Evolutionary conservation across 2,888 invertebrate genomes (phyloP).

Genomic region (Agriopis leucophaearia): DNA sequence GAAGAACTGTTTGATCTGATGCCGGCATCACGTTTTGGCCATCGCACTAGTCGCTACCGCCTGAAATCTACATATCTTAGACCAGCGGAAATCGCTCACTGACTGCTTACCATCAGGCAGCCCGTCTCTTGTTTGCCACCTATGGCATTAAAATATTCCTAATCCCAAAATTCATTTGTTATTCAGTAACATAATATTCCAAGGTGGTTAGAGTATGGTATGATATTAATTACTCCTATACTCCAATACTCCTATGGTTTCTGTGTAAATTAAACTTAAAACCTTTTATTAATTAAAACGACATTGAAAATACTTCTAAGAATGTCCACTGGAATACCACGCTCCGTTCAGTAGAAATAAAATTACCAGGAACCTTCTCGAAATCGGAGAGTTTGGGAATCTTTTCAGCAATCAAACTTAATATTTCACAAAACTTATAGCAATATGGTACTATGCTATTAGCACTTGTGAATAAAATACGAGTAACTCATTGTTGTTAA

Average conservation of each 20-base stretch:
- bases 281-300: slow-evolving; percentile 14
- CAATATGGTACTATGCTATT: neutral
- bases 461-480: neutral
- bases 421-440: neutral
- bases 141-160: too few relatives aligned
- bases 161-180: too few relatives aligned
- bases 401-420: neutral
- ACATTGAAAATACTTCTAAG: slow-evolving; percentile 2
- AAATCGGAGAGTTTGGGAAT: neutral
- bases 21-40: too few relatives aligned
- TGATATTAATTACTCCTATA: slow-evolving; percentile 22
- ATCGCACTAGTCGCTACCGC: too few relatives aligned
- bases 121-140: too few relatives aligned
- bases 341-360: neutral
- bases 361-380: slow-evolving; percentile 2
- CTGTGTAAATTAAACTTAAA: slow-evolving; percentile 1
- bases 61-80: too few relatives aligned
- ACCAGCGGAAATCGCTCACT: too few relatives aligned
- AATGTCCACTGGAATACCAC: neutral
- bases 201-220: slow-evolving; percentile 12
- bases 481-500: neutral
- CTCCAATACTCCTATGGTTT: neutral
- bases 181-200: slow-evolving; percentile 21
- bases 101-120: too few relatives aligned
- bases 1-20: too few relatives aligned